Percentiles rank a stretch among this genome's conserved stretches.
Conservation (phyloP, 2,797 vertebrate genomes). For the Clarias platycephalus region DNA sequence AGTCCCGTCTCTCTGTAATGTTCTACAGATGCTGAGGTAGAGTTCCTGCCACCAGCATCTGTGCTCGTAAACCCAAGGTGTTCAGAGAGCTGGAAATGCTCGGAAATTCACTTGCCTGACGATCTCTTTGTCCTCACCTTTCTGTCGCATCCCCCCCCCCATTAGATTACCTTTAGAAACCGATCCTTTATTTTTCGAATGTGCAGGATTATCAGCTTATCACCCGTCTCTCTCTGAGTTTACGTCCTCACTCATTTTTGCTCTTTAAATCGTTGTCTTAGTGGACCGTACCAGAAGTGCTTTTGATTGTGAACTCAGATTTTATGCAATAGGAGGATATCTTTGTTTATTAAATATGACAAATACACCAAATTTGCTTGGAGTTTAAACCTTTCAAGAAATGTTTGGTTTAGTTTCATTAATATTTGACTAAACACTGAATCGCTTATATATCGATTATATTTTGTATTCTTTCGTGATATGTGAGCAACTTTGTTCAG, state of each 20-base stretch:
- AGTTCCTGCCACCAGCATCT: constrained; percentile 28
- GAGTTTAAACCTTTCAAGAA: not conserved
- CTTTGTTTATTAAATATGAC: not conserved
- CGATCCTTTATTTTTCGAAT: not conserved
- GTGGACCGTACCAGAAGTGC: not conserved
- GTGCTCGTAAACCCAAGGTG: constrained; percentile 37
- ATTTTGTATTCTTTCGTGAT: not conserved
- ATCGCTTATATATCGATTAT: not conserved
- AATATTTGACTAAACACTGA: not conserved
- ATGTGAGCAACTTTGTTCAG: not conserved
- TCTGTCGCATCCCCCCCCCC: not conserved
- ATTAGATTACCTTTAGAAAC: not conserved
- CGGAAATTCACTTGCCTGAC: not conserved
- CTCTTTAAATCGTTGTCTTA: not conserved
- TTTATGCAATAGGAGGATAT: not conserved
- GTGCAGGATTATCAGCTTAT: not conserved
- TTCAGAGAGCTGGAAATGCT: constrained; percentile 22
- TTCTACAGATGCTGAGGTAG: constrained; percentile 40
- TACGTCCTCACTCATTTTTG: not conserved
- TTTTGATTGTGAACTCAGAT: not conserved
- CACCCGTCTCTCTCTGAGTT: not conserved
- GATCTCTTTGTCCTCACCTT: not conserved
- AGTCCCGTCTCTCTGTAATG: constrained; percentile 35
- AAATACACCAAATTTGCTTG: not conserved
- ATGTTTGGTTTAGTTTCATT: not conserved